A percentile compares a stretch with the other conserved stretches of the same genome.
These are phyloP conservation scores for Sturnira hondurensis DNA, from an alignment of 2,113 vertebrate genomes.

Conservation along the genomic window DNA sequence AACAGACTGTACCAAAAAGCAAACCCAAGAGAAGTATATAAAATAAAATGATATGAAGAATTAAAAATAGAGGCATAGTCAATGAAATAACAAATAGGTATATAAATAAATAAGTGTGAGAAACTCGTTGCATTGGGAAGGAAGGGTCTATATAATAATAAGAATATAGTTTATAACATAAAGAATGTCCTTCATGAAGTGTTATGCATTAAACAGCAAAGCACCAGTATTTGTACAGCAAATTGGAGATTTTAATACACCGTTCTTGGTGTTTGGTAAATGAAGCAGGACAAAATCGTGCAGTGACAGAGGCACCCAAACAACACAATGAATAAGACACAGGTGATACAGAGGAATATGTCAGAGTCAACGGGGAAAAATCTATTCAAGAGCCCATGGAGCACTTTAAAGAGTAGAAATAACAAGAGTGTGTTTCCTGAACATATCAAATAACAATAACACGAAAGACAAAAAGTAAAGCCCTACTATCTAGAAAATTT, in stretches of 20 bases:
- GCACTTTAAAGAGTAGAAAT: not conserved
- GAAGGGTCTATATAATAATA: not conserved
- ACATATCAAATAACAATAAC: not conserved
- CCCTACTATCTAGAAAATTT: not conserved
- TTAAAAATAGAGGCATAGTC: not conserved
- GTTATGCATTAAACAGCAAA: not conserved
- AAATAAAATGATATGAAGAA: not conserved
- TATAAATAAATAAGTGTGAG: not conserved
- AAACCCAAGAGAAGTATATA: not conserved
- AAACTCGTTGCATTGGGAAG: not conserved
- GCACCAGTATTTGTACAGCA: not conserved
- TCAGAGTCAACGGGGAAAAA: not conserved
- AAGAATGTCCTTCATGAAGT: not conserved
- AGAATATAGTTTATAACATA: not conserved
- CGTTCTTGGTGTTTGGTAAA: not conserved
- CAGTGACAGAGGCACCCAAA: not conserved
- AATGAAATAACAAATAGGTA: not conserved
- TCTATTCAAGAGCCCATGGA: not conserved
- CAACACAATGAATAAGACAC: not conserved
- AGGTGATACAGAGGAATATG: not conserved
- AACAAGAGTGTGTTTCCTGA: not conserved
- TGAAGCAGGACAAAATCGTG: not conserved
- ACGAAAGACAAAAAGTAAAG: not conserved
- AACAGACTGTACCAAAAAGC: not conserved
- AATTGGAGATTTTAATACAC: not conserved